These are phyloP conservation scores for Hydrozoanthus gracilis DNA, from an alignment of 92 coral and sea anemone genomes.

Conservation along the genomic window DNA sequence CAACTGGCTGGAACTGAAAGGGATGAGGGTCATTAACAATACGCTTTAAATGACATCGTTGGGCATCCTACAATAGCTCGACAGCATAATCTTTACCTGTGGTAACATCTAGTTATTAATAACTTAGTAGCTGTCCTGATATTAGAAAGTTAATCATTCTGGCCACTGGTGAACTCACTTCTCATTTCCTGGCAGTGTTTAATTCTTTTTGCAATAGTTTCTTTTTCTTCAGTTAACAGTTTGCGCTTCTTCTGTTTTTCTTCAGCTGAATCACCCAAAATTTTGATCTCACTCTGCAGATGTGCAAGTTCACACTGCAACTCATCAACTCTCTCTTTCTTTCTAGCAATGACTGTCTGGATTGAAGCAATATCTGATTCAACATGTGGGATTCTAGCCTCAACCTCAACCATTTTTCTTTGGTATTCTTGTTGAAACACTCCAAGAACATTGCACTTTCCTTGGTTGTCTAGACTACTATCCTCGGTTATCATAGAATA, in stretches of 20 bases:
- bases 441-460: constrained; percentile 38
- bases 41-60: too few species aligned
- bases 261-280: constrained; percentile 23
- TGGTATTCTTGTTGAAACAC: constrained; percentile 46
- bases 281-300: constrained; percentile 13
- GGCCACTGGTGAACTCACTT: neutral
- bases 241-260: constrained; percentile 32
- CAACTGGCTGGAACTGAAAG: too few species aligned
- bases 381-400: constrained; percentile 14
- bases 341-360: neutral
- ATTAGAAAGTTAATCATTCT: too few species aligned
- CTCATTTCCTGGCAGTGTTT: constrained; percentile 41
- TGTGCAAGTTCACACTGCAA: constrained; percentile 18
- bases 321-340: constrained; percentile 17
- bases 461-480: constrained; percentile 21
- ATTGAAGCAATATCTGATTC: constrained; percentile 26
- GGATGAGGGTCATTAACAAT: too few species aligned
- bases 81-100: too few species aligned
- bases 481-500: constrained; percentile 41
- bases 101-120: too few species aligned
- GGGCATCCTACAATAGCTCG: too few species aligned
- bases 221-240: constrained; percentile 8
- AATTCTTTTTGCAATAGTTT: constrained; percentile 26
- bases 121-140: too few species aligned
- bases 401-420: constrained; percentile 26